Evolutionary conservation across 1,140 invertebrate genomes (phyloP).

Genomic region (Ceratina calcarata): DNA sequence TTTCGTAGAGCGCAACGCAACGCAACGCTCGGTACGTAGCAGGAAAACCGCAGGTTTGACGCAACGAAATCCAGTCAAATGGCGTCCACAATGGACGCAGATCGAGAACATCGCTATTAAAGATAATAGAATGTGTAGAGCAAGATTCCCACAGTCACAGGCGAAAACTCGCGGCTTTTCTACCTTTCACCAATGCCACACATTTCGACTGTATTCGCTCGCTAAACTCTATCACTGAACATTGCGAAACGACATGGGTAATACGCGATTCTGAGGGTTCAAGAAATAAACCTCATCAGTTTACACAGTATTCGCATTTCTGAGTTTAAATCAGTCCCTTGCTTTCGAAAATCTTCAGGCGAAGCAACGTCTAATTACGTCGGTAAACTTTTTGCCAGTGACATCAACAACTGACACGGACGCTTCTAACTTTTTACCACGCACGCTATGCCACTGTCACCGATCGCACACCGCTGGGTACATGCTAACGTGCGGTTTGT

Average conservation of each 20-base stretch:
- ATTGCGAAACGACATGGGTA: background rate
- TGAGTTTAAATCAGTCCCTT: background rate
- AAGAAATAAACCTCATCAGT: too few relatives aligned
- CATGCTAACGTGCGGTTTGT: slow-evolving; percentile 5
- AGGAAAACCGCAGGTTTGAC: slow-evolving; percentile 55
- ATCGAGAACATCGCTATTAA: slow-evolving; percentile 66
- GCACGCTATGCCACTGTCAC: slow-evolving; percentile 5
- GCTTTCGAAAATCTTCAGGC: slow-evolving; percentile 4
- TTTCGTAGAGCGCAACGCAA: slow-evolving; percentile 44
- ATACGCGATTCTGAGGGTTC: too few relatives aligned
- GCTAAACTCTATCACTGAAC: slow-evolving; percentile 30
- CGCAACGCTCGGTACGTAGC: too few relatives aligned
- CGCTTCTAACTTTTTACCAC: slow-evolving; percentile 8
- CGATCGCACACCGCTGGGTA: background rate
- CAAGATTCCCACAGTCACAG: slow-evolving; percentile 59
- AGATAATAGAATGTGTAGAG: slow-evolving; percentile 65
- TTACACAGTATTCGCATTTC: background rate
- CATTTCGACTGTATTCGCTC: slow-evolving; percentile 40
- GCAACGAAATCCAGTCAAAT: slow-evolving; percentile 60
- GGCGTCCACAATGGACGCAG: slow-evolving; percentile 64
- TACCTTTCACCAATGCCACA: slow-evolving; percentile 55
- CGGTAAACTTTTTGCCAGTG: slow-evolving; percentile 9
- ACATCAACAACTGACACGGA: slow-evolving; percentile 10
- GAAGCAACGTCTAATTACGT: background rate
- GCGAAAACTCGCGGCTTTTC: slow-evolving; percentile 51